A percentile compares a stretch with the other conserved stretches of the same genome.
Evolutionary conservation across 2,797 vertebrate genomes (phyloP).

Genomic region (Galagoides demidoff): DNA sequence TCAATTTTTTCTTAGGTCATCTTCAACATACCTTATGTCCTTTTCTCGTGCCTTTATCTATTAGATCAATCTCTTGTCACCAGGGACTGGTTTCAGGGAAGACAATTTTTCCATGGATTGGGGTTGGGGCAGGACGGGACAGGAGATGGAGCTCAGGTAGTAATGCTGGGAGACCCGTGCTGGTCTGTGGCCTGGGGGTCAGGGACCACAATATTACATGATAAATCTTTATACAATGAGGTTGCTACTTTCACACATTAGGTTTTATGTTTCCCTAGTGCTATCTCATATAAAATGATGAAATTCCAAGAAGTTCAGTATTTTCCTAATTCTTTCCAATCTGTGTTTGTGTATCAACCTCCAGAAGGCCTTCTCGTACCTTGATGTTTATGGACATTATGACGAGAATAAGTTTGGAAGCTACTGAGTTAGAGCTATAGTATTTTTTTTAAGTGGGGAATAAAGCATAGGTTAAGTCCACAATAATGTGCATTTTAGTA

Average conservation of each 20-base stretch:
- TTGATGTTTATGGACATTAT: neutral
- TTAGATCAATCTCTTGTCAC: neutral
- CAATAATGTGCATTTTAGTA: neutral
- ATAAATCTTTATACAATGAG: conserved; percentile 17
- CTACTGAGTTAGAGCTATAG: neutral
- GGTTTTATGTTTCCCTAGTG: conserved; percentile 32
- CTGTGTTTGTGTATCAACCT: neutral
- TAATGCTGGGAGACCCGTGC: too few relatives aligned
- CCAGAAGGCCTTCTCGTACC: neutral
- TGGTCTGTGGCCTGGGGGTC: too few relatives aligned
- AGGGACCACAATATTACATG: neutral
- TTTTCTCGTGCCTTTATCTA: neutral
- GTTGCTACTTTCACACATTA: neutral
- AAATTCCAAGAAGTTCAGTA: conserved; percentile 25
- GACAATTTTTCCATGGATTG: too few relatives aligned
- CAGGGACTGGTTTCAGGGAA: too few relatives aligned
- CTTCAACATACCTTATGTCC: neutral
- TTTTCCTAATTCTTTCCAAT: conserved; percentile 19
- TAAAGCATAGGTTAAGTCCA: neutral
- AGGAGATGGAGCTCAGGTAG: too few relatives aligned
- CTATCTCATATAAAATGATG: neutral
- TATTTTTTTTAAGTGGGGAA: neutral
- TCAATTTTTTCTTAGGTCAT: neutral
- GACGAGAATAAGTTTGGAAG: neutral
- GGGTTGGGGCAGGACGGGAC: too few relatives aligned